These are phyloP conservation scores for Drosophila falleni DNA, from an alignment of 2,888 invertebrate species.

Conservation along the genomic window DNA sequence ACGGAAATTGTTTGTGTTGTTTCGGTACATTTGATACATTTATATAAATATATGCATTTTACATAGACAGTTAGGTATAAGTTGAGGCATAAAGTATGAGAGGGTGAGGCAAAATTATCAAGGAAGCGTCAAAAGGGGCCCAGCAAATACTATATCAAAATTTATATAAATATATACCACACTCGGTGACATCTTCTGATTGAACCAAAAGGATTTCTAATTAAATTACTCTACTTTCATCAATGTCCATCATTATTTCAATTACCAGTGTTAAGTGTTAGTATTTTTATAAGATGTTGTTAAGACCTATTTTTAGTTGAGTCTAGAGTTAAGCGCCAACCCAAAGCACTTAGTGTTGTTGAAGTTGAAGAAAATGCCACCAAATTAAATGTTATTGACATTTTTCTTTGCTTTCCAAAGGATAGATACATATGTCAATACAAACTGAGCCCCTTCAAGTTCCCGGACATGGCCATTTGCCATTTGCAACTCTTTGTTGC, in stretches of 20 bases:
- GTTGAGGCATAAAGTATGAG: slow-evolving; percentile 41
- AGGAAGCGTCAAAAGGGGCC: slow-evolving; percentile 49
- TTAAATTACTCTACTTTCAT: background rate
- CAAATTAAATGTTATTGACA: background rate
- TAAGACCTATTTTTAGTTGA: background rate
- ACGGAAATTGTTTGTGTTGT: slow-evolving; percentile 54
- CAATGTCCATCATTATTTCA: background rate
- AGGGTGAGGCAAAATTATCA: slow-evolving; percentile 24
- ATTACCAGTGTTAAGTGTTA: slow-evolving; percentile 12
- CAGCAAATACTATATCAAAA: slow-evolving; percentile 29
- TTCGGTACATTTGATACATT: slow-evolving; percentile 52
- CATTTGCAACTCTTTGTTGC: slow-evolving; percentile 41
- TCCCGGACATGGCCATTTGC: slow-evolving; percentile 20
- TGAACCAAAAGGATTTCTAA: background rate
- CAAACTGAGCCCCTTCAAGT: slow-evolving; percentile 53
- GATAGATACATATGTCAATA: slow-evolving; percentile 19
- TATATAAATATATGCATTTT: slow-evolving; percentile 26
- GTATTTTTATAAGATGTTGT: slow-evolving; percentile 8
- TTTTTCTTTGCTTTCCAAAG: background rate
- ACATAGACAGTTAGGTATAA: slow-evolving; percentile 43
- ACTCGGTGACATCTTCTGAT: slow-evolving; percentile 4
- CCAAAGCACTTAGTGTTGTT: slow-evolving; percentile 8
- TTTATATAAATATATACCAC: background rate
- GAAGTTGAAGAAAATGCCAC: slow-evolving; percentile 5
- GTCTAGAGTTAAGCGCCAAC: slow-evolving; percentile 5